These are phyloP conservation scores for Ameiurus melas DNA, from an alignment of 2,113 vertebrate species.

Conservation along the genomic window DNA sequence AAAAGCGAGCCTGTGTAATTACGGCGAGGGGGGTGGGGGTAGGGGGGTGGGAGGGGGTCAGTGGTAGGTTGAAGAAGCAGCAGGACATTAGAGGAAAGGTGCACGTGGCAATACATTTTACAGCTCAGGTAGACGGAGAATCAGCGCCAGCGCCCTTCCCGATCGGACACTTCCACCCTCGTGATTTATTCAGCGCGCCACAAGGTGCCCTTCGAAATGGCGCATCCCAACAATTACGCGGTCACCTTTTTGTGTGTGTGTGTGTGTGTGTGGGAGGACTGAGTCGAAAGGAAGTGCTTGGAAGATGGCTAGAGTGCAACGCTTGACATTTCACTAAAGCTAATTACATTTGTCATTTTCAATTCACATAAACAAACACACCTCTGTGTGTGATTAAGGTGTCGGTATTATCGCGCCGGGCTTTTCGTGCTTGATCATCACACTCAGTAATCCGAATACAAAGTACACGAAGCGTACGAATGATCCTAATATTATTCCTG, in stretches of 20 bases:
- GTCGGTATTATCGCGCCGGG: slow-evolving; percentile 23
- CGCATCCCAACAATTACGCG: slow-evolving; percentile 43
- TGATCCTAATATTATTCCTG: too few species aligned
- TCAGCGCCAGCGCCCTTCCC: slow-evolving; percentile 46
- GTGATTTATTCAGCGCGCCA: slow-evolving; percentile 53
- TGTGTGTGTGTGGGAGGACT: slow-evolving; percentile 19
- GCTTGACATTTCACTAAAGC: slow-evolving; percentile 46
- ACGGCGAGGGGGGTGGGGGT: slow-evolving; percentile 53
- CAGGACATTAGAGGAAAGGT: slow-evolving; percentile 54
- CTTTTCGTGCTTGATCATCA: slow-evolving; percentile 28
- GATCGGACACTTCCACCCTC: slow-evolving; percentile 55
- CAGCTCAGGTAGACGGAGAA: slow-evolving; percentile 56
- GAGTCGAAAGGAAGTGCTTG: slow-evolving; percentile 48
- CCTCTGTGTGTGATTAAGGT: slow-evolving; percentile 43
- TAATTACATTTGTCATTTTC: slow-evolving; percentile 54
- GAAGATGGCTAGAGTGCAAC: slow-evolving; percentile 37
- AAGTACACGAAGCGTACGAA: not conserved
- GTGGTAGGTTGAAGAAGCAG: slow-evolving; percentile 62
- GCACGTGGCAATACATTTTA: slow-evolving; percentile 51
- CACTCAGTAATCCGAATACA: not conserved
- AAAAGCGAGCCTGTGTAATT: slow-evolving; percentile 65
- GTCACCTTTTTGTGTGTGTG: slow-evolving; percentile 29
- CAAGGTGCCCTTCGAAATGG: slow-evolving; percentile 59
- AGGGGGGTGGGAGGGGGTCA: not conserved
- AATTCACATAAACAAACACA: slow-evolving; percentile 51